Conservation (phyloP, 2,888 invertebrate genomes). For the Drosophila limbata region DNA sequence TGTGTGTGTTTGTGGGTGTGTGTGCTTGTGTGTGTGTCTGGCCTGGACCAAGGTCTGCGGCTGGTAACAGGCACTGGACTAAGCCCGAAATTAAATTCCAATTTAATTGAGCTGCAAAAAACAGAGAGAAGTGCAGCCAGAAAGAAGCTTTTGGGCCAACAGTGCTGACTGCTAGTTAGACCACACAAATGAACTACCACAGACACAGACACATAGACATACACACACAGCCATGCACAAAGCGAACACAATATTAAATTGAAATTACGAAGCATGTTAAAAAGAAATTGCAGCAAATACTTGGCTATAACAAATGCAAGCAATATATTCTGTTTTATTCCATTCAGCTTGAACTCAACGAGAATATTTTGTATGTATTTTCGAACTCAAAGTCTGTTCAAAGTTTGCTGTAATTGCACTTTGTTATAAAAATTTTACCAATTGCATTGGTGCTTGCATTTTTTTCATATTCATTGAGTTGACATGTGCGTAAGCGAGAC, state of each 20-base stretch:
- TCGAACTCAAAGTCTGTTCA: background rate
- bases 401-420: background rate
- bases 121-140: slow-evolving; percentile 27
- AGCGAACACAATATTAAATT: slow-evolving; percentile 67
- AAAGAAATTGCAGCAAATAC: slow-evolving; percentile 32
- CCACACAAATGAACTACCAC: slow-evolving; percentile 60
- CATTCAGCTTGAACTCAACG: background rate
- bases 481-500: background rate
- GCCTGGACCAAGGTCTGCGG: slow-evolving; percentile 41
- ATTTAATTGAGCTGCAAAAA: slow-evolving; percentile 82
- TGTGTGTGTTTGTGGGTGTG: slow-evolving; percentile 15
- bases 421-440: background rate
- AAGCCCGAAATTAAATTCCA: slow-evolving; percentile 80
- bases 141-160: slow-evolving; percentile 16
- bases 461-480: background rate
- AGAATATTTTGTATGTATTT: background rate
- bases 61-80: slow-evolving; percentile 41
- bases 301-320: background rate
- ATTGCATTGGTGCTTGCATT: background rate
- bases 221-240: slow-evolving; percentile 2
- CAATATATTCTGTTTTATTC: background rate
- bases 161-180: slow-evolving; percentile 41
- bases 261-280: slow-evolving; percentile 60
- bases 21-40: slow-evolving; percentile 16
- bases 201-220: slow-evolving; percentile 31